phyloP scores from a whole-genome alignment of 2,797 vertebrate genomes.

The Moxostoma hubbsi region DNA sequence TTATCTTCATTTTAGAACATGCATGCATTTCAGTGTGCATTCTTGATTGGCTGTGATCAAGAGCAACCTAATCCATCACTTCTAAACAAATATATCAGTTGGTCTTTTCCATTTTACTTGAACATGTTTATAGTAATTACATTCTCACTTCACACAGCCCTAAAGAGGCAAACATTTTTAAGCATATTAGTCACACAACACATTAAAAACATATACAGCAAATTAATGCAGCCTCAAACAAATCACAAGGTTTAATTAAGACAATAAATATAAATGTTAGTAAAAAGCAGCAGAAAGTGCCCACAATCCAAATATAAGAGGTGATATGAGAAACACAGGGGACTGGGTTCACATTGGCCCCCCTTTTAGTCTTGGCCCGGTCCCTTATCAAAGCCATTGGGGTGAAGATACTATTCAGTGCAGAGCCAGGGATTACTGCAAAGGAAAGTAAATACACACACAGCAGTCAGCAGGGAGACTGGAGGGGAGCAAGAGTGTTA shows the following conservation, averaged over 20 bases:
- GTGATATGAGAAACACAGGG: conserved; percentile 67
- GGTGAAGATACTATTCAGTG: conserved; percentile 88
- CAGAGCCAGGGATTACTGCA: conserved; percentile 99
- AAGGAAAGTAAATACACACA: conserved; percentile 91
- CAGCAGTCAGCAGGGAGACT: conserved; percentile 71
- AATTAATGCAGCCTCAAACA: conserved; percentile 48
- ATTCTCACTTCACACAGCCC: conserved; percentile 14
- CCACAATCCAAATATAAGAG: conserved; percentile 62
- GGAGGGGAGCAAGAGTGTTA: conserved; percentile 48
- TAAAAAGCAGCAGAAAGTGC: conserved; percentile 60
- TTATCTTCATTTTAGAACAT: conserved; percentile 9
- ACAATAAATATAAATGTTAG: conserved; percentile 44
- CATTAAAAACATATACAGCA: conserved; percentile 45
- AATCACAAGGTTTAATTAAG: conserved; percentile 48
- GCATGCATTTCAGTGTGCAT: conserved; percentile 11
- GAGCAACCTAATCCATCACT: background rate
- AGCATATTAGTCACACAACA: conserved; percentile 61
- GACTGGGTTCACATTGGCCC: conserved; percentile 70
- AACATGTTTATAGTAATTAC: background rate
- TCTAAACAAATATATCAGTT: background rate
- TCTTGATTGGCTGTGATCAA: background rate
- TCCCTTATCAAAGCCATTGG: conserved; percentile 82
- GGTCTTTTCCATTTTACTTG: background rate
- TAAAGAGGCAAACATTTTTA: conserved; percentile 15
- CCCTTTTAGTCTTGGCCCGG: conserved; percentile 76